phyloP scores from a whole-genome alignment of 2,797 vertebrate species.

The Urosaurus nigricauda region DNA sequence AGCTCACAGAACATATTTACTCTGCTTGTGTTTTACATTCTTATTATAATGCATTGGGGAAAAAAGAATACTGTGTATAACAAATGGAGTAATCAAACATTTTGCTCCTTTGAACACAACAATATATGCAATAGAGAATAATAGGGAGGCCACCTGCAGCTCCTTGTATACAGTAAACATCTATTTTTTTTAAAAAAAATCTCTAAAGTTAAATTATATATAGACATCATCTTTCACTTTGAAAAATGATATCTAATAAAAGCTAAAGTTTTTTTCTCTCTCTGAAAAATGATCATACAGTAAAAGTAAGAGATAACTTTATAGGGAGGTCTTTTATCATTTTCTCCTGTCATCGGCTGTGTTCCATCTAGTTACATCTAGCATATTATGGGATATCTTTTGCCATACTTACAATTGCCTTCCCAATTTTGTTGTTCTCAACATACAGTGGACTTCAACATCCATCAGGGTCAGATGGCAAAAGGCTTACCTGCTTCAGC shows the following conservation, averaged over 20 bases:
- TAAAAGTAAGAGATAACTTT: not conserved
- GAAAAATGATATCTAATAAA: not conserved
- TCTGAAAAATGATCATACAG: not conserved
- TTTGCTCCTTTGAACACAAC: not conserved
- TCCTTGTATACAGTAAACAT: not conserved
- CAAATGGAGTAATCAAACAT: not conserved
- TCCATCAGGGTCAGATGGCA: not conserved
- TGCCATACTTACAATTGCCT: not conserved
- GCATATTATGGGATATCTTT: not conserved
- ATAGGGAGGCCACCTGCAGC: not conserved
- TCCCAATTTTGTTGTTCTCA: not conserved
- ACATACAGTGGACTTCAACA: not conserved
- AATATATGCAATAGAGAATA: not conserved
- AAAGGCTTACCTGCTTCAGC: not conserved
- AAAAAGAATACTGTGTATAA: not conserved
- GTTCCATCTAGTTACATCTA: not conserved
- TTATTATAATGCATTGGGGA: not conserved
- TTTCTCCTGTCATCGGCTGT: not conserved
- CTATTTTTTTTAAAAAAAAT: not conserved
- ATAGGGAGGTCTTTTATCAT: slow-evolving; percentile 2
- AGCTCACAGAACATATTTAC: too few relatives aligned
- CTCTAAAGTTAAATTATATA: not conserved
- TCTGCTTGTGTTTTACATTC: too few relatives aligned
- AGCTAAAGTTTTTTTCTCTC: not conserved
- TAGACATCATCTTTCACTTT: slow-evolving; percentile 3